Base-by-base conservation (phyloP, 2,113 vertebrate species). In the Pelodiscus sinensis region DNA sequence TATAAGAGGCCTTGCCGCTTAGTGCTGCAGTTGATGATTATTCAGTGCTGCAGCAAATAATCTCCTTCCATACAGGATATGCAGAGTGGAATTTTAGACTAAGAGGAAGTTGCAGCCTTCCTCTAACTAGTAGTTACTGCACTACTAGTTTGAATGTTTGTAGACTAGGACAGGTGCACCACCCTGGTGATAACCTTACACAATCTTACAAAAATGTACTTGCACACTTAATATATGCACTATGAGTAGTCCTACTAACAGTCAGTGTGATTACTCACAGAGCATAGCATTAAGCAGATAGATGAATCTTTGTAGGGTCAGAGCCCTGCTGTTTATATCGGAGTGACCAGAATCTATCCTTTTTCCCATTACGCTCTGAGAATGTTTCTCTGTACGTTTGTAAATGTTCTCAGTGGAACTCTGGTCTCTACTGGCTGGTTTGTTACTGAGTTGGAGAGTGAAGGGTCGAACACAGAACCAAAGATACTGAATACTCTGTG, bases 151-250 rank as follows among this genome's bases (percentile, higher is more conserved):
- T 57, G 75, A 12, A 50, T 78, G 81, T 54, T 85, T 29, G 4
- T 0, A 0, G 68, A 75, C 88, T 73, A 87, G 44, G 71, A 52
- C 75, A 58, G 35, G 8, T 2, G 2, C 68, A 31, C 2, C 52
- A 27, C 29, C 5, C 71, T 84, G 13, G 3, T 1, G 0, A 90
- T 25, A 25, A 71, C 85, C 50, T 82, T 2, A 18, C 0, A 0
- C 5, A 51, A n/a, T 9, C 79, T 52, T 62, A 71, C 35, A 83
- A 27, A 54, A 56, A 65, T 9, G 73, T 54, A 0, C 0, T 0
- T 55, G 6, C 56, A 16, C 3, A 62, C 24, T 44, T 78, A 6
- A 2, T 27, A 55, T 81, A n/a, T 68, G 62, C 62, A n/a, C 8
- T 68, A 31, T 68, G 62, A 68, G n/a, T n/a, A 68, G 62, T 68